A percentile compares a stretch with the other conserved stretches of the same genome.
Evolutionary conservation across 2,113 vertebrate genomes (phyloP).

Genomic region (Buteo buteo): DNA sequence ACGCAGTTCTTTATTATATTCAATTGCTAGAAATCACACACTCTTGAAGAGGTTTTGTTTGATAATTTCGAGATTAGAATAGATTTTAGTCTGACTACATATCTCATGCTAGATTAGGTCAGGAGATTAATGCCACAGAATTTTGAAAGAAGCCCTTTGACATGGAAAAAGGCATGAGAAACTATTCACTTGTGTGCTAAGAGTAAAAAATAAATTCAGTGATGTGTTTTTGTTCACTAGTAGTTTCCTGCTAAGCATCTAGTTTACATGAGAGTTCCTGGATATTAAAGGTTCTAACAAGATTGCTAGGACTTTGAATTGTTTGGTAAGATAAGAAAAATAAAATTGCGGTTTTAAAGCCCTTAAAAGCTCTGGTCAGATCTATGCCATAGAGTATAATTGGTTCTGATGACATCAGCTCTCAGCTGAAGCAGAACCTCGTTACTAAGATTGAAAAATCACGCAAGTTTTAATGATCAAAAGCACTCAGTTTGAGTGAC

Average conservation of each 20-base stretch:
- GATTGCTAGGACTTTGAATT: not conserved
- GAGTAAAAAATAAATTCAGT: not conserved
- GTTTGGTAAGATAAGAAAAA: not conserved
- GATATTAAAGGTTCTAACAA: not conserved
- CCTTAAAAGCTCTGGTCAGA: not conserved
- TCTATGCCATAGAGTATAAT: not conserved
- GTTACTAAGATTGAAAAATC: constrained; percentile 7
- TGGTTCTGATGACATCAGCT: constrained; percentile 55
- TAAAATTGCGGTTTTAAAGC: not conserved
- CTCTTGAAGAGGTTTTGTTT: not conserved
- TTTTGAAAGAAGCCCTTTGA: not conserved
- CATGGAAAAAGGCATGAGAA: not conserved
- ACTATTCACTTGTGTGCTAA: not conserved
- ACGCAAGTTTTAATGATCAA: constrained; percentile 50
- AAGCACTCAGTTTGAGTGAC: constrained; percentile 56
- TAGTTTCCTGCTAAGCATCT: not conserved
- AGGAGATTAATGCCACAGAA: not conserved
- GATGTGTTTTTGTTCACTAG: not conserved
- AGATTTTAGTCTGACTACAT: not conserved
- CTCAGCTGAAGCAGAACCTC: constrained; percentile 1
- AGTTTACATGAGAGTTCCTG: not conserved
- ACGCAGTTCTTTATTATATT: not conserved
- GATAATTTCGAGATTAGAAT: not conserved
- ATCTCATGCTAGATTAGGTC: not conserved
- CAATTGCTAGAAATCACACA: not conserved